Evolutionary conservation across 1,140 invertebrate genomes (phyloP).

Genomic region (Cepaea nemoralis): DNA sequence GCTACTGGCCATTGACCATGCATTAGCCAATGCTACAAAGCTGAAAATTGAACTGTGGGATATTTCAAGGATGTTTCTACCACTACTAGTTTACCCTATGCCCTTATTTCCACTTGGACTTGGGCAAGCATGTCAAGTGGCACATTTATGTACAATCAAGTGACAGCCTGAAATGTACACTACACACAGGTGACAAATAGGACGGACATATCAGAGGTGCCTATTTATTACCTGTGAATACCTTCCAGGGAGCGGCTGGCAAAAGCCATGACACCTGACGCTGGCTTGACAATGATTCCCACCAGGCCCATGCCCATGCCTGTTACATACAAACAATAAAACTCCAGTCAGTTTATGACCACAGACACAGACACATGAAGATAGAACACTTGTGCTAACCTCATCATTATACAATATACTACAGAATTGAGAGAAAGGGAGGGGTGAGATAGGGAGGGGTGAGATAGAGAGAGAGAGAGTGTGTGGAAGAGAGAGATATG

Average conservation of each 20-base stretch:
- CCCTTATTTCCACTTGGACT: too few relatives aligned
- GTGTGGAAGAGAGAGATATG: not conserved
- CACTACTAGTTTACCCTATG: too few relatives aligned
- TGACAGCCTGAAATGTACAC: not conserved
- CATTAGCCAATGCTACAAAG: too few relatives aligned
- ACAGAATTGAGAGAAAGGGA: too few relatives aligned
- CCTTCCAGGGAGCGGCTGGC: conserved; percentile 90
- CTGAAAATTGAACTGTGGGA: too few relatives aligned
- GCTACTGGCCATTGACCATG: too few relatives aligned
- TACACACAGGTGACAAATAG: not conserved
- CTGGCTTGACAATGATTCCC: conserved; percentile 92
- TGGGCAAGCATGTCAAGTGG: too few relatives aligned
- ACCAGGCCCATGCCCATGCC: conserved; percentile 91
- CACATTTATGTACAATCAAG: not conserved
- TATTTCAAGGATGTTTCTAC: too few relatives aligned
- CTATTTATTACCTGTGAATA: conserved; percentile 65
- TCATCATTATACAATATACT: too few relatives aligned
- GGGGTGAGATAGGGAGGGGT: not conserved
- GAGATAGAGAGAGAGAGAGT: conserved; percentile 4
- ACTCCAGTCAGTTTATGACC: too few relatives aligned
- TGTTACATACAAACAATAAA: conserved; percentile 32
- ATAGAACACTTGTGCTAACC: too few relatives aligned
- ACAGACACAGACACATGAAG: not conserved
- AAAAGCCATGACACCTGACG: conserved; percentile 96
- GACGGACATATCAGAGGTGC: not conserved